Conservation (phyloP, 2,888 invertebrate species). For the Chouioia cunea region DNA sequence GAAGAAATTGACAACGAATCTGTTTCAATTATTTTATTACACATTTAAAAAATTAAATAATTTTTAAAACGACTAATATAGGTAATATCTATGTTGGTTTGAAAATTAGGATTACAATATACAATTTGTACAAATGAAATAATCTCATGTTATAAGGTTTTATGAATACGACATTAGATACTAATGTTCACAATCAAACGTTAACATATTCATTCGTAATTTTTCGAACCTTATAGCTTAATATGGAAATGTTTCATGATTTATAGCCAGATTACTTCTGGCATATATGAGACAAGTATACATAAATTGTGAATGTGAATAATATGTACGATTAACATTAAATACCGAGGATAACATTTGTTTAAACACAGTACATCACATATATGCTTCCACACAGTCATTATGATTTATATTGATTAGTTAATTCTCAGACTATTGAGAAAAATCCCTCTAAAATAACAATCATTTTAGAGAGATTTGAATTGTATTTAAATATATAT, state of each 20-base stretch:
- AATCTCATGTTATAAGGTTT: background rate
- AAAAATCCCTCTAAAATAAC: constrained; percentile 18
- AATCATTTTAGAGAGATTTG: constrained; percentile 1
- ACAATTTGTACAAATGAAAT: constrained; percentile 31
- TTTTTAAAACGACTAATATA: constrained; percentile 35
- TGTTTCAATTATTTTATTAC: constrained; percentile 29
- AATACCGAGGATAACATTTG: constrained; percentile 23
- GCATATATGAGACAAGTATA: background rate
- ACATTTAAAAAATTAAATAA: constrained; percentile 44
- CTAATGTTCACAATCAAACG: background rate
- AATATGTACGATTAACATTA: constrained; percentile 6
- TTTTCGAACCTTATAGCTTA: constrained; percentile 16
- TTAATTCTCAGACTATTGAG: constrained; percentile 32
- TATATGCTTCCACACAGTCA: constrained; percentile 28
- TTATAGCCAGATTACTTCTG: constrained; percentile 7
- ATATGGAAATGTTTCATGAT: constrained; percentile 17
- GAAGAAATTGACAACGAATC: constrained; percentile 1
- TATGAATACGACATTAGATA: background rate
- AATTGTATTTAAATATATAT: constrained; percentile 9
- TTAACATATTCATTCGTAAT: constrained; percentile 14
- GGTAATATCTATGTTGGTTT: constrained; percentile 23
- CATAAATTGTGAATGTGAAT: background rate
- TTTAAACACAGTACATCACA: constrained; percentile 32
- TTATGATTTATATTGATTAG: constrained; percentile 11
- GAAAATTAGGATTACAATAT: constrained; percentile 20